Base-by-base conservation (phyloP, 2,888 invertebrate genomes). In the Drosophila subquinaria region DNA sequence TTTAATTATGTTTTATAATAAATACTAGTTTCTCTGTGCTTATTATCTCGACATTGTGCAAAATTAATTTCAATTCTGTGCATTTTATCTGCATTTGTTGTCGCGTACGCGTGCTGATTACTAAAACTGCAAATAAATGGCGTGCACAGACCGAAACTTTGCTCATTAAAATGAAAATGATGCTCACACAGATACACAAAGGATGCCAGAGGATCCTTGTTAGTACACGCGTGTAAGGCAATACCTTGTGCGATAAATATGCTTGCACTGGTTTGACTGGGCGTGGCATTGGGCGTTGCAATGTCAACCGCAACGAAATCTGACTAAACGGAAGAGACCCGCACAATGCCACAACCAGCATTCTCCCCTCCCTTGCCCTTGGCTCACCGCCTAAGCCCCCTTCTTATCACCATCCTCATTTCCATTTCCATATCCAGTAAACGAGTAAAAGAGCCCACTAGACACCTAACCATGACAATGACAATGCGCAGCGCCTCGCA, bases 281-380 rank as follows among this genome's bases (percentile, higher is more conserved):
- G 66, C 67, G 86, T 73, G 81, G 55, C 86, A 66, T 57, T 79
- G 88, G 79, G 71, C 74, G 75, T 87, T 72, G 51, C 81, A 83
- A 78, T 87, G 89, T 78, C 84, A 89, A 83, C 89, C 88, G 65
- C 89, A 83, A 73, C 69, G 61, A 71, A 80, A 73, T 88, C 76
- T 68, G 69, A 62, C 66, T 52, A 76, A 76, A 47, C 45, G 79
- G 79, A 71, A 82, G 68, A 43, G 73, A 55, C 30, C 51, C 57
- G 62, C 82, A 79, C 72, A 79, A 71, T 74, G 74, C 55, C 50
- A 56, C 38, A 69, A 69, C 48, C 47, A 23, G 17, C 15, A 17
- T 43, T 43, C 64, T 9, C 30, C 17, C 64, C 11, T 23, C 17
- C 15, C 51, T 3, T 15, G 3, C n/a, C 15, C 38, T n/a, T 38